Evolutionary conservation across 2,797 vertebrate genomes (phyloP), one percentile per base, ranked within the genome.

Genomic region (Ambastaia sidthimunki): DNA sequence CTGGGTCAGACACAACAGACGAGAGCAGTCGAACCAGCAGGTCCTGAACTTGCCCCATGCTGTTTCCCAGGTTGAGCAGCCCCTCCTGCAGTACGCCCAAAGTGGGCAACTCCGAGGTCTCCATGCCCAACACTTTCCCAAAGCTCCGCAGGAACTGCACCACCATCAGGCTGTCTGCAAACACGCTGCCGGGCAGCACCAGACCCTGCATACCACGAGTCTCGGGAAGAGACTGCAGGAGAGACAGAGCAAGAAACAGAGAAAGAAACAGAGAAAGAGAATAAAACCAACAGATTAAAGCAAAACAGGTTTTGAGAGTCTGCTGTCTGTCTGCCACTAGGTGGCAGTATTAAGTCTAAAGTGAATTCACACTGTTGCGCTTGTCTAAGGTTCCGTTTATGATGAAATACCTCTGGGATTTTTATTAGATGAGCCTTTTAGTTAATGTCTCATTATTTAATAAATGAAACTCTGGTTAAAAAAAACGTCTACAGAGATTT

Each of bases 71-170:
- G 85, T 99, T 99, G 83, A 99, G 95, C 87, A 99, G 90, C 68
- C 98, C 98, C 86, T 99, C 97, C 83, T 99, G 98, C 76, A 99
- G 94, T 88, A 96, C 89, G 16, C 94, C 96, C 87, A 99, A 91
- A 13, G 94, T 96, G 76, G 98, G 98, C 76, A 98, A 92, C 85
- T 99, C 98, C 44, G 91, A 94, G 87, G 97, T 85, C 84, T 99
- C 98, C 81, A 99, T 95, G 76, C 96, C 96, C 85, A 99, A 91
- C 84, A 99, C 98, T 90, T 98, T 98, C 76, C 98, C 98, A 1
- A 99, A 99, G 86, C 97, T 97, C 60, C 95, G 91, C 88, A 99
- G 91, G 91, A 99, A 99, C 91, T 99, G 98, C 85, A 99, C 96
- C 87, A 99, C 94, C 98, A 99, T 99, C 87, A 99, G 92, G 86